Evolutionary conservation across 2,888 invertebrate species (phyloP).

Genomic region (Plagiodera versicolora): DNA sequence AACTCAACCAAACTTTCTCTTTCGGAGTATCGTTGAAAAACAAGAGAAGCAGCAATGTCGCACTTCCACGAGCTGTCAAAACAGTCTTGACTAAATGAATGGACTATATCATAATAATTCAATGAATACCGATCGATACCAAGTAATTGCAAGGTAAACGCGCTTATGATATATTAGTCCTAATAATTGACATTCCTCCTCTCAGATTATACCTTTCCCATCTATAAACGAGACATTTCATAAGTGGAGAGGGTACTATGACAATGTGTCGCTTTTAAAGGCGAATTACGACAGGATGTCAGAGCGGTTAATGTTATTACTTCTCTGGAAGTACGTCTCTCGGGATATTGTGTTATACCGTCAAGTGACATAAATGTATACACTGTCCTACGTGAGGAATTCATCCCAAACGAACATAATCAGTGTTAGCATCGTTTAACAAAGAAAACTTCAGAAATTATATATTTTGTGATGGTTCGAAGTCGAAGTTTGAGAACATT

Average conservation of each 20-base stretch:
- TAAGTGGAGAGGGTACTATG: conserved; percentile 29
- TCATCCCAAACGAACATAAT: neutral
- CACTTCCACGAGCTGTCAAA: no score
- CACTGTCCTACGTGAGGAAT: neutral
- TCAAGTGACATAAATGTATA: conserved; percentile 19
- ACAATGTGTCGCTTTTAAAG: conserved; percentile 29
- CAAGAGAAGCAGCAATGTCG: no score
- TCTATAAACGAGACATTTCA: conserved; percentile 10
- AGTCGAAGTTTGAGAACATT: no score
- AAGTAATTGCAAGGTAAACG: neutral
- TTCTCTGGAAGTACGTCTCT: conserved; percentile 23
- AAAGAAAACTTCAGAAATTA: no score
- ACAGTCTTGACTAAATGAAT: no score
- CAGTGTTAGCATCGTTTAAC: no score
- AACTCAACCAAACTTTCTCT: no score
- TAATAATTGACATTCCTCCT: conserved; percentile 7
- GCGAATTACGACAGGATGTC: conserved; percentile 35
- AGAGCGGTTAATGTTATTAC: conserved; percentile 29
- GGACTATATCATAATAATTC: no score
- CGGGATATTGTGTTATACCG: conserved; percentile 25
- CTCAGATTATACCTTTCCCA: neutral
- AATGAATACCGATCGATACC: no score
- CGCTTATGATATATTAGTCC: neutral
- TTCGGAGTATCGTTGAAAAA: no score
- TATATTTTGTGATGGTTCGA: no score